Percentiles rank a stretch among this genome's conserved stretches.
These are phyloP conservation scores for Chrysopilus asiliformis DNA, from an alignment of 2,888 invertebrate species.

Conservation along the genomic window DNA sequence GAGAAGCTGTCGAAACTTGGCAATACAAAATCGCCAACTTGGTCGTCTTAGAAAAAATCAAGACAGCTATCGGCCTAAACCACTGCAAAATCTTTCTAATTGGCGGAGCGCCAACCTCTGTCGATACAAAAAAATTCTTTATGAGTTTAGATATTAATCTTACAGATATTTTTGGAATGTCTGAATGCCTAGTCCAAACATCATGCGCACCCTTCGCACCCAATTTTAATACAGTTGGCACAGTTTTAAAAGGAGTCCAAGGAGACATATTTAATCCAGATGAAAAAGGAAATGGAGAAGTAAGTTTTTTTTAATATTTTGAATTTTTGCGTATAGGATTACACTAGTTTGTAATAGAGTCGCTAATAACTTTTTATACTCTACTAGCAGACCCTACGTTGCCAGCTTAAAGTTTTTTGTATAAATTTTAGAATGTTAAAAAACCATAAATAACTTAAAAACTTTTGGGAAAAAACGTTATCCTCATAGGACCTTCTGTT, in stretches of 20 bases:
- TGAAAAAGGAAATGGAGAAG: conserved; percentile 58
- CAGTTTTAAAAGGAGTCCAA: conserved; percentile 46
- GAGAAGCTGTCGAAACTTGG: conserved; percentile 37
- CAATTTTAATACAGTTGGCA: conserved; percentile 55
- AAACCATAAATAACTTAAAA: no score
- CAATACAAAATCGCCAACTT: conserved; percentile 58
- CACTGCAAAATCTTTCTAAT: conserved; percentile 51
- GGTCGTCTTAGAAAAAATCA: conserved; percentile 61
- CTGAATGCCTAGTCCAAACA: conserved; percentile 66
- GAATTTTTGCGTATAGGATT: no score
- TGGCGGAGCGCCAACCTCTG: conserved; percentile 71
- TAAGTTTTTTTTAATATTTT: conserved; percentile 24
- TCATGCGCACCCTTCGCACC: conserved; percentile 44
- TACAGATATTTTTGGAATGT: conserved; percentile 78
- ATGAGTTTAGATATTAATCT: conserved; percentile 69
- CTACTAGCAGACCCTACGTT: no score
- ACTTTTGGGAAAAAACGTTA: no score
- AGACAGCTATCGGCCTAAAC: conserved; percentile 59
- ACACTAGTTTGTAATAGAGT: not conserved
- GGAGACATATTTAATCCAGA: conserved; percentile 52
- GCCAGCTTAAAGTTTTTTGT: no score
- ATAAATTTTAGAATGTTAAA: no score
- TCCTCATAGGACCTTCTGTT: no score
- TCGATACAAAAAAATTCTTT: conserved; percentile 72
- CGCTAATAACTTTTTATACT: conserved; percentile 28